Percentiles rank a stretch among this genome's conserved stretches.
These are phyloP conservation scores for Bombylius major DNA, from an alignment of 2,888 invertebrate species.

Conservation along the genomic window DNA sequence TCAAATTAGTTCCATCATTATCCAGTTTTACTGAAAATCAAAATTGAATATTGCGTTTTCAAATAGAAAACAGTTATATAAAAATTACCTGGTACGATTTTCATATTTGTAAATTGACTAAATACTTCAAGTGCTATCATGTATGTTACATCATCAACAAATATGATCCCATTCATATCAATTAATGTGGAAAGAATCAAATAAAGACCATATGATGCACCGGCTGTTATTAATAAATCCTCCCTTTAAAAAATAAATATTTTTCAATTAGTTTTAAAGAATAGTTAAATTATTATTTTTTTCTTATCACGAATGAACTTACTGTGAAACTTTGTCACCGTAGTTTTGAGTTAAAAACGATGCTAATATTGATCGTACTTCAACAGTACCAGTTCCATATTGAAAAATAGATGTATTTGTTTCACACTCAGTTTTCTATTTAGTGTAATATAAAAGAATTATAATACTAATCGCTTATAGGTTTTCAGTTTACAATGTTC, in stretches of 20 bases:
- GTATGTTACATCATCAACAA: conserved; percentile 52
- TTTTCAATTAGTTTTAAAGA: too few species aligned
- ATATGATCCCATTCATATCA: conserved; percentile 41
- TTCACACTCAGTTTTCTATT: conserved; percentile 27
- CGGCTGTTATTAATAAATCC: conserved; percentile 44
- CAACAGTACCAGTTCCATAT: conserved; percentile 41
- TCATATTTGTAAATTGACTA: conserved; percentile 41
- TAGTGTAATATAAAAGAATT: too few species aligned
- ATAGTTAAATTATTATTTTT: too few species aligned
- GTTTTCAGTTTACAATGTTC: too few species aligned
- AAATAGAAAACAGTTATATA: background rate
- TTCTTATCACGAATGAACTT: conserved; percentile 8
- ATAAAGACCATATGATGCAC: conserved; percentile 48
- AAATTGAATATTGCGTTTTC: background rate
- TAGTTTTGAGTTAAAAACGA: conserved; percentile 38
- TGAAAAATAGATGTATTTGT: conserved; percentile 39
- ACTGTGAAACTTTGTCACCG: conserved; percentile 34
- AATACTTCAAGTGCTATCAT: conserved; percentile 46
- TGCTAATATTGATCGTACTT: conserved; percentile 37
- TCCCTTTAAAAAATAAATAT: conserved; percentile 27
- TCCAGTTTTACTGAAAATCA: conserved; percentile 39
- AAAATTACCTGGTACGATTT: conserved; percentile 37
- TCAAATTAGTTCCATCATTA: conserved; percentile 40
- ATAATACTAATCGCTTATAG: too few species aligned
- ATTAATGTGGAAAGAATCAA: conserved; percentile 42